phyloP scores from a whole-genome alignment of 2,888 invertebrate species.

The Gasteruption jaculator region DNA sequence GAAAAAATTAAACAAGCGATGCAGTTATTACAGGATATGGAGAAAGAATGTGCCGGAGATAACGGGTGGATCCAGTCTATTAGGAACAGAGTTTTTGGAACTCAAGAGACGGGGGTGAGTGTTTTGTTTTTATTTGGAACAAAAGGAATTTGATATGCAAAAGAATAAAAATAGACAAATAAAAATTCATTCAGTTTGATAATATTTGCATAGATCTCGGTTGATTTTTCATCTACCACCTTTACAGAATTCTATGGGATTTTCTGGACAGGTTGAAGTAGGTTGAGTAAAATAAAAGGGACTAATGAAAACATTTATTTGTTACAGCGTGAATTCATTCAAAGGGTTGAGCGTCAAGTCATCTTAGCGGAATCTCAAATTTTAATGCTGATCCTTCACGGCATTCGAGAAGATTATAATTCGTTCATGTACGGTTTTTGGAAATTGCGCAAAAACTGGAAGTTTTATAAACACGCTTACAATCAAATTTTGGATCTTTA shows the following conservation, averaged over 20 bases:
- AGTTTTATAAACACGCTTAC: slow-evolving; percentile 63
- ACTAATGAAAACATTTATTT: too few species aligned
- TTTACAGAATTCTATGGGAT: background rate
- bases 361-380: slow-evolving; percentile 65
- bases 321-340: slow-evolving; percentile 37
- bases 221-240: background rate
- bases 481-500: slow-evolving; percentile 58
- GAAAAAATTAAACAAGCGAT: slow-evolving; percentile 60
- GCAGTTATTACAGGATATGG: slow-evolving; percentile 58
- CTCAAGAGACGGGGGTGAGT: slow-evolving; percentile 34
- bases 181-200: too few species aligned
- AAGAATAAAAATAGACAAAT: too few species aligned
- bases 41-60: slow-evolving; percentile 56
- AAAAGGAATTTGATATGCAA: too few species aligned
- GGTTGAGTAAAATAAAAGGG: background rate
- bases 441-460: slow-evolving; percentile 67
- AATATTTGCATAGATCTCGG: background rate
- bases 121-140: too few species aligned
- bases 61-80: slow-evolving; percentile 58
- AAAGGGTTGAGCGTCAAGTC: slow-evolving; percentile 60
- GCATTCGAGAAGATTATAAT: slow-evolving; percentile 63
- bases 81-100: slow-evolving; percentile 52
- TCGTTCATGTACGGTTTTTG: slow-evolving; percentile 64
- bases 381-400: slow-evolving; percentile 61
- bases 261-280: slow-evolving; percentile 12